Evolutionary conservation across 2,113 vertebrate species (phyloP).

Genomic region (Myotis yumanensis): DNA sequence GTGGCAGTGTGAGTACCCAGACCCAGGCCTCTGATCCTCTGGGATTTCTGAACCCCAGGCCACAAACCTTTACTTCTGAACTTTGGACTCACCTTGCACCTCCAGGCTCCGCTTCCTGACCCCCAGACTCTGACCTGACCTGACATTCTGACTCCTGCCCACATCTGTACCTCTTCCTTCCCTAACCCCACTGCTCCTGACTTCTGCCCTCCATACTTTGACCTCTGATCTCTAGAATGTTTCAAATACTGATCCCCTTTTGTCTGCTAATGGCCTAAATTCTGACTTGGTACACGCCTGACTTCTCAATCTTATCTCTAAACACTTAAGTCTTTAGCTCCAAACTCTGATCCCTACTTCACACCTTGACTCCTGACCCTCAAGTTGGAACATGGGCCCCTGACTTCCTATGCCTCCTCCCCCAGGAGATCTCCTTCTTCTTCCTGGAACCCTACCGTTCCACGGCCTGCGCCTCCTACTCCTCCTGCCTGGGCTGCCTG

Average conservation of each 20-base stretch:
- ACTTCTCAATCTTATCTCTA: not conserved
- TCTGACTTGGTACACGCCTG: not conserved
- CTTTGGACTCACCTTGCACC: not conserved
- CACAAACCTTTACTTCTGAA: not conserved
- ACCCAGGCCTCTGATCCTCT: not conserved
- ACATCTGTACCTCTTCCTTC: not conserved
- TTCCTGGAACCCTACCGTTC: constrained; percentile 94
- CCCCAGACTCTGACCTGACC: not conserved
- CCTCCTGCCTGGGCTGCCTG: constrained; percentile 91
- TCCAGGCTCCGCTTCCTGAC: not conserved
- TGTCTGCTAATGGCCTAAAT: not conserved
- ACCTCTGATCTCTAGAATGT: not conserved
- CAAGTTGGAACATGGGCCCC: not conserved
- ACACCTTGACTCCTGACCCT: not conserved
- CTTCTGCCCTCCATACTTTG: not conserved
- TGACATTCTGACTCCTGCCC: not conserved
- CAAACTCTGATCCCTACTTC: not conserved
- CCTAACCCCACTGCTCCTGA: not conserved
- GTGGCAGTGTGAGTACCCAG: constrained; percentile 88
- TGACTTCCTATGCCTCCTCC: not conserved
- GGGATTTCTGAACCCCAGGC: not conserved
- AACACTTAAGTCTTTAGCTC: not conserved
- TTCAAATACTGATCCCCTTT: not conserved
- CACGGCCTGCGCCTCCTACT: constrained; percentile 86
- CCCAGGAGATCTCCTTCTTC: constrained; percentile 93